These are phyloP conservation scores for Vombatus ursinus DNA, from an alignment of 2,113 vertebrate species.

Conservation along the genomic window DNA sequence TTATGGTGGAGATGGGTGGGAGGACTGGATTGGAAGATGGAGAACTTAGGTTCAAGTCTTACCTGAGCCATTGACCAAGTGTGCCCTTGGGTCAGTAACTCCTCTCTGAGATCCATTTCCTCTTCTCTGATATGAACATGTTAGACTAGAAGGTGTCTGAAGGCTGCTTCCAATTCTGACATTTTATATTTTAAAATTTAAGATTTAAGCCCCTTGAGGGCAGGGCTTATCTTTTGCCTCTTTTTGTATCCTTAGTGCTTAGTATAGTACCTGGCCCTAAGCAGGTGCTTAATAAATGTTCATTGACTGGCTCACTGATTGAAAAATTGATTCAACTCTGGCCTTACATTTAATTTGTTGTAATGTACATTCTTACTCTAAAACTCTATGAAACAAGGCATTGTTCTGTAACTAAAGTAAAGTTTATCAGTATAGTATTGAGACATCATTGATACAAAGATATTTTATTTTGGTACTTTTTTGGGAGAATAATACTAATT, in stretches of 20 bases:
- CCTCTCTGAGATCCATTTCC: not conserved
- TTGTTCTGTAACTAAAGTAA: not conserved
- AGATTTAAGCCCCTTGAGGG: not conserved
- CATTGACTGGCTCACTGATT: not conserved
- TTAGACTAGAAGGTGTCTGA: not conserved
- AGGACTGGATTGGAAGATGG: rapidly evolving
- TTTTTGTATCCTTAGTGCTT: not conserved
- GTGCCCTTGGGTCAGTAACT: not conserved
- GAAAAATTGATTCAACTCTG: not conserved
- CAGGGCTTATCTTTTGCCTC: not conserved
- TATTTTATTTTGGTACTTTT: not conserved
- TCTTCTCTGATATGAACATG: not conserved
- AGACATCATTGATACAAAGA: not conserved
- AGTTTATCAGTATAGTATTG: not conserved
- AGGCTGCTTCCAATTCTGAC: not conserved
- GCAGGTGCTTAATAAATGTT: not conserved
- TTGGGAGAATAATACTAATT: not conserved
- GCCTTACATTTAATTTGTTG: not conserved
- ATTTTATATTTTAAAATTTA: not conserved
- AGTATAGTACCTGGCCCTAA: not conserved
- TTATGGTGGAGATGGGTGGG: rapidly evolving
- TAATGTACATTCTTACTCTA: not conserved
- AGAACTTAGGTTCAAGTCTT: rapidly evolving
- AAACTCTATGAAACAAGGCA: not conserved
- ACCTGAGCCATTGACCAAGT: rapidly evolving